Evolutionary conservation across 2,797 vertebrate species (phyloP).

Genomic region (Tadarida brasiliensis): DNA sequence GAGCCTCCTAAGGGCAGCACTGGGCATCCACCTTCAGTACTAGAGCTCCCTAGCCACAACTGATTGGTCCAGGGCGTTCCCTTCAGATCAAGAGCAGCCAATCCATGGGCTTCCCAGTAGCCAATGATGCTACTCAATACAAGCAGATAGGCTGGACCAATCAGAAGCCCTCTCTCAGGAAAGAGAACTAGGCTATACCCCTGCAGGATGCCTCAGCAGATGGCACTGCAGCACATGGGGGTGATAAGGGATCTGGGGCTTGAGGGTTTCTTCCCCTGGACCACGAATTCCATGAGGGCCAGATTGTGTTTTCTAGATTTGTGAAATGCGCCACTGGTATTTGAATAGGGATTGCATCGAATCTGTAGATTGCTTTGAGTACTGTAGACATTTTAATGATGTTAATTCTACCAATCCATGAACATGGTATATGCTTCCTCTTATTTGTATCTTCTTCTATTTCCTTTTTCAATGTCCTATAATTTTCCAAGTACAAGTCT

Average conservation of each 20-base stretch:
- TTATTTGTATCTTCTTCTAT: too few relatives aligned
- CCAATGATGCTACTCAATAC: background rate
- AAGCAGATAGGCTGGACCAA: background rate
- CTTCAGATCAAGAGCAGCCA: background rate
- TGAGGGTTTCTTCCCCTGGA: background rate
- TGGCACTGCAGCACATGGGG: accelerated
- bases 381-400: too few relatives aligned
- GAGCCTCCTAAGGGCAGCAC: background rate
- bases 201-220: background rate
- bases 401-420: too few relatives aligned
- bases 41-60: background rate
- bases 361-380: too few relatives aligned
- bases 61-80: background rate
- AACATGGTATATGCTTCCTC: too few relatives aligned
- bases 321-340: too few relatives aligned
- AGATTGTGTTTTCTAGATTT: background rate
- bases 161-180: background rate
- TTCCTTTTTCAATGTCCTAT: too few relatives aligned
- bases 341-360: too few relatives aligned
- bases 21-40: accelerated
- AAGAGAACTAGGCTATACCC: background rate
- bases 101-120: background rate
- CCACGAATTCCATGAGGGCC: accelerated
- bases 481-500: too few relatives aligned
- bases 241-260: accelerated